Evolutionary conservation across 2,113 vertebrate species (phyloP).

Genomic region (Channa maculata): DNA sequence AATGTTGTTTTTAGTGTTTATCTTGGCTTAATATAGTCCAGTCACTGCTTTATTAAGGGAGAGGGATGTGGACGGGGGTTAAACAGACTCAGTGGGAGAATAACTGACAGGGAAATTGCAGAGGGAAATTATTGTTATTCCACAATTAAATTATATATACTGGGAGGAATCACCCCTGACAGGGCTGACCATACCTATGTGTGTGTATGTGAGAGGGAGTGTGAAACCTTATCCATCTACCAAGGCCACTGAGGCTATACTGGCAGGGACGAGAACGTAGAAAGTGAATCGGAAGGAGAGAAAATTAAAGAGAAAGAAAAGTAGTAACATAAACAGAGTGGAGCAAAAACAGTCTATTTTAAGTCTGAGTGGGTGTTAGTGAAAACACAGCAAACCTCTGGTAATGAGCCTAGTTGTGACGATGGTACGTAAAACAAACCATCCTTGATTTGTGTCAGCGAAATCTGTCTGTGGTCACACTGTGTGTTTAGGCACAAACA

Average conservation of each 20-base stretch:
- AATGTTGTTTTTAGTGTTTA: conserved; percentile 74
- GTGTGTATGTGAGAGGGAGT: conserved; percentile 47
- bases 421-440: conserved; percentile 53
- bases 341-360: conserved; percentile 71
- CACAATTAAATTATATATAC: conserved; percentile 82
- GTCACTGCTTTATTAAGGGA: conserved; percentile 68
- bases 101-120: conserved; percentile 79
- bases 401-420: conserved; percentile 62
- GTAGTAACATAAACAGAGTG: conserved; percentile 71
- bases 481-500: conserved; percentile 62
- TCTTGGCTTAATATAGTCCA: conserved; percentile 54
- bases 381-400: conserved; percentile 57
- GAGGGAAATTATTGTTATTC: conserved; percentile 82
- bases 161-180: conserved; percentile 79
- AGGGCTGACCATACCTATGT: conserved; percentile 65
- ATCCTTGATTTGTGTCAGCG: conserved; percentile 31
- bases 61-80: conserved; percentile 37
- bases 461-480: conserved; percentile 19
- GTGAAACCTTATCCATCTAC: conserved; percentile 75
- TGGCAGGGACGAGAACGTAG: conserved; percentile 60
- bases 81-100: conserved; percentile 57
- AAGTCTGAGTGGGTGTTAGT: conserved; percentile 71
- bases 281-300: conserved; percentile 63
- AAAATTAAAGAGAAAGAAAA: conserved; percentile 69
- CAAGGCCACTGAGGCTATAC: conserved; percentile 75